Percentiles rank a stretch among this genome's conserved stretches.
Conservation (phyloP, 2,888 invertebrate genomes). For the Eulithis testata region DNA sequence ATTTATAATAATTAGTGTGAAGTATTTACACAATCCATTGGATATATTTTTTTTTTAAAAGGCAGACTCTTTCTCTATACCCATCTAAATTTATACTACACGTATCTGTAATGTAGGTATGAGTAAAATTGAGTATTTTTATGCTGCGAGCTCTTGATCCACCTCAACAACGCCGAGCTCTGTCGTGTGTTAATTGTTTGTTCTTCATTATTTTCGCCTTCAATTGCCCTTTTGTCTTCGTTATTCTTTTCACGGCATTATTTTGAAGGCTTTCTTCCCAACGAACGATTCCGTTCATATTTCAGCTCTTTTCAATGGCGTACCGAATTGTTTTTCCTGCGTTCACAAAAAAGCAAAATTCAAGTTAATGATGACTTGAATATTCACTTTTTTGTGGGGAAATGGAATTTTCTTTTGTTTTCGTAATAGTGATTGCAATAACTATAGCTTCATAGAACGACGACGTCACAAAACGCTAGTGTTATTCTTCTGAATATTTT, state of each 20-base stretch:
- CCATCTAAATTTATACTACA: too few relatives aligned
- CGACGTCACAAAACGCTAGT: too few relatives aligned
- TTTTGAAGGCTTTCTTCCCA: conserved; percentile 74
- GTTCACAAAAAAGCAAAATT: conserved; percentile 66
- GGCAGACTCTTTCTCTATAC: too few relatives aligned
- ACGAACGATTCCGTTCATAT: conserved; percentile 77
- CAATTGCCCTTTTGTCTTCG: conserved; percentile 81
- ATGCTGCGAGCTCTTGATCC: conserved; percentile 40
- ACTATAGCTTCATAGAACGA: too few relatives aligned
- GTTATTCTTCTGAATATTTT: too few relatives aligned
- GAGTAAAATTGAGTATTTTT: not conserved
- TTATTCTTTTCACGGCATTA: conserved; percentile 76
- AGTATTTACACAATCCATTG: too few relatives aligned
- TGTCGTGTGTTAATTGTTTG: conserved; percentile 82
- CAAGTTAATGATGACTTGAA: conserved; percentile 49
- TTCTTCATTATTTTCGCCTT: conserved; percentile 82
- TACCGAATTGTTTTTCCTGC: conserved; percentile 71
- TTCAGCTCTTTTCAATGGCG: conserved; percentile 72
- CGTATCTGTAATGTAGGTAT: not conserved
- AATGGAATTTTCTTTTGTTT: conserved; percentile 35
- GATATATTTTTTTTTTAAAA: too few relatives aligned
- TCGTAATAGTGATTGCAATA: conserved; percentile 21
- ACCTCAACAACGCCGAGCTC: conserved; percentile 45
- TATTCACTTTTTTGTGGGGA: conserved; percentile 38
- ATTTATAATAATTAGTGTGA: too few relatives aligned